Evolutionary conservation across 2,888 invertebrate species (phyloP), one percentile per base, ranked within the genome.

Genomic region (Cataglyphis cursor): DNA sequence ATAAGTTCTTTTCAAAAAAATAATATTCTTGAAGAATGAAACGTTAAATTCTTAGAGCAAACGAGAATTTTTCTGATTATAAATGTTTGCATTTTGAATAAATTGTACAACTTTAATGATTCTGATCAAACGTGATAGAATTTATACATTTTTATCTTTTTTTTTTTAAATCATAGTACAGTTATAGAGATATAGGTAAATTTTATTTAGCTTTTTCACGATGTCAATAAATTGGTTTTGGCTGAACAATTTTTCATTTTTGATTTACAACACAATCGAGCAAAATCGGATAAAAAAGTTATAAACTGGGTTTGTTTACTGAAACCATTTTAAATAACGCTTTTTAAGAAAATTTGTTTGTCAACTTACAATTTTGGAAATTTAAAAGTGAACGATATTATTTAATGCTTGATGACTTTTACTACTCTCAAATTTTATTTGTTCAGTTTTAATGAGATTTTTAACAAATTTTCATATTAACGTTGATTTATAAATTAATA

Each of bases 201-300:
- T n/a, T 78, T 78, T 35, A 59, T 59, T 80, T 59, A 35, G 44
- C 3, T 44, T 59, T 28, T 70, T 28, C 21, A 35, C 70, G 8
- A 68, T 41, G 15, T 24, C 35, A 80, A 70, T 59, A 70, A 78
- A 78, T 70, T 78, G 59, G 70, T 68, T 41, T 21, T 28, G 38
- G 31, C 51, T 9, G 54, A 15, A 31, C 9, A 21, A n/a, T 21
- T 76, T 65, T 76, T 35, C n/a, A n/a, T 70, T 57, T 78, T 70
- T 48, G 21, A 38, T 61, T 48, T 59, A 3, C n/a, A 35, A 59
- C 12, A 12, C 15, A 31, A 70, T 59, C 72, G 35, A 59, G n/a
- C 31, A 35, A 6, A 66, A 59, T 61, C 44, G 59, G 12, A 78
- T 78, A 57, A 57, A 51, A 68, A 59, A 31, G 57, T 57, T 70